Percentiles rank a stretch among this genome's conserved stretches.
Evolutionary conservation across 2,797 vertebrate genomes (phyloP).

Genomic region (Myotis findleyi): DNA sequence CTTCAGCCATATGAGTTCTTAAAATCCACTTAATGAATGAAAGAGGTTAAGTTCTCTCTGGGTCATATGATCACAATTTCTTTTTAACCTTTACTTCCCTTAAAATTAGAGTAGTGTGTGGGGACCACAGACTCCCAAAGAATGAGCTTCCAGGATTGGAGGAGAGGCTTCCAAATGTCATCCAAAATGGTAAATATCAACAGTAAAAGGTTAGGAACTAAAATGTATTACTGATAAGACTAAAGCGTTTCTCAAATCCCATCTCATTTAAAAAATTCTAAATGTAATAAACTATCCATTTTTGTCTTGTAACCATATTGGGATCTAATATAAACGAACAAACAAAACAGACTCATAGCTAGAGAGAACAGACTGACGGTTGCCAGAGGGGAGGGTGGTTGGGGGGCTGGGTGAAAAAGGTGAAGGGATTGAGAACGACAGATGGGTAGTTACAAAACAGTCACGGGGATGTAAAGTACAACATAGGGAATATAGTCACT

Average conservation of each 20-base stretch:
- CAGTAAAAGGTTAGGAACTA: not conserved
- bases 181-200: not conserved
- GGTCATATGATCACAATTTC: not conserved
- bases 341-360: not conserved
- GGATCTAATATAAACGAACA: not conserved
- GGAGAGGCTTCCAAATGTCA: not conserved
- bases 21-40: not conserved
- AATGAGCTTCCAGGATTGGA: not conserved
- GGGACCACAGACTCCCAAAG: not conserved
- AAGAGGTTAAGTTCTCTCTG: not conserved
- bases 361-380: not conserved
- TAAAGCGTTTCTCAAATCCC: not conserved
- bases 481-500: not conserved
- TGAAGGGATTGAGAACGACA: not conserved
- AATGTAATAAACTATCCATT: not conserved
- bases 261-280: conserved; percentile 15
- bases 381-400: too few relatives aligned
- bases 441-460: not conserved
- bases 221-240: not conserved
- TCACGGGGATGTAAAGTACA: not conserved
- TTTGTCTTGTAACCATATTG: not conserved
- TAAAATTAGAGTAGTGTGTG: conserved; percentile 1
- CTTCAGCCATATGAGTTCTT: conserved; percentile 24
- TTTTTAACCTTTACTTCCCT: conserved; percentile 5
- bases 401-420: not conserved